Conservation (phyloP, 1,140 invertebrate genomes). For the Thalassaphorura encarpata region DNA sequence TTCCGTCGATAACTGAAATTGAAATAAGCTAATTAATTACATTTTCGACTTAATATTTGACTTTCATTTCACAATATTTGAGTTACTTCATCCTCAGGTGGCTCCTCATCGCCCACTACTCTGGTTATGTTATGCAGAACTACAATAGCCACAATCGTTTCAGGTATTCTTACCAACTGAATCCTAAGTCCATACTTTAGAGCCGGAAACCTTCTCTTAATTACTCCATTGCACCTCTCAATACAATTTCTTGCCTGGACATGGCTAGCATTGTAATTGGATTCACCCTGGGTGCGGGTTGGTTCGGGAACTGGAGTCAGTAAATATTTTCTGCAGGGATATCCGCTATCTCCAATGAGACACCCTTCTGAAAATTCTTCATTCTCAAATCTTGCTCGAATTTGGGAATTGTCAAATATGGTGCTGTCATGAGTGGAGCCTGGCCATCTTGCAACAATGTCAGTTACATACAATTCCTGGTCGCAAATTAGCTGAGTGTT, state of each 20-base stretch:
- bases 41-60: background rate
- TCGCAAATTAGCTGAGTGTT: conserved; percentile 30
- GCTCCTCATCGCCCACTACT: conserved; percentile 7
- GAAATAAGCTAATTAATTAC: background rate
- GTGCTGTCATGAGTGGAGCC: conserved; percentile 31
- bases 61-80: background rate
- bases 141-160: conserved; percentile 36
- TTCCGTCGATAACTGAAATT: background rate
- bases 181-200: background rate
- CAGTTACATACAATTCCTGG: conserved; percentile 14
- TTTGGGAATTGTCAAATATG: conserved; percentile 4
- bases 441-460: conserved; percentile 26
- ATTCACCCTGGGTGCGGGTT: conserved; percentile 29
- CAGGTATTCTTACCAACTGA: conserved; percentile 34
- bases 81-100: conserved; percentile 2
- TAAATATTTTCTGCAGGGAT: conserved; percentile 17
- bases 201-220: background rate
- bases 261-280: background rate
- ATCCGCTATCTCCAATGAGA: conserved; percentile 13
- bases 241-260: background rate
- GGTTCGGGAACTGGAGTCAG: conserved; percentile 21
- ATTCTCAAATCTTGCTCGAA: background rate
- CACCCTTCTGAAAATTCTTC: background rate
- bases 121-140: conserved; percentile 39
- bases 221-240: background rate